Evolutionary conservation across 2,888 invertebrate genomes (phyloP), one percentile per base, ranked within the genome.

Genomic region (Dorcus parallelipipedus): DNA sequence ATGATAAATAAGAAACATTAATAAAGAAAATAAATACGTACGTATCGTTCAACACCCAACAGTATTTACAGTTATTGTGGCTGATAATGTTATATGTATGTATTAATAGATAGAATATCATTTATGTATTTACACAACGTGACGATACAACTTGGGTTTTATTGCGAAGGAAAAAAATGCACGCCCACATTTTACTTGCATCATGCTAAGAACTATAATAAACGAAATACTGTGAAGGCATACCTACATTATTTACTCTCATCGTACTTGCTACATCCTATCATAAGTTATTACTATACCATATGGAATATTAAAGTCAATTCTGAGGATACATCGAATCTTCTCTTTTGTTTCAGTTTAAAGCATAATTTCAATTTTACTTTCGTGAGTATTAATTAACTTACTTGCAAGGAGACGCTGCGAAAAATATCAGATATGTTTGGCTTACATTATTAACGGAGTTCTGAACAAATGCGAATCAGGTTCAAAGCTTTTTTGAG

Each of bases 201-300:
- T 38, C 47, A 26, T 47, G 39, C 49, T 49, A 53, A 10, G 51
- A 49, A 60, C 45, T 57, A 62, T 56, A 59, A 49, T 17, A 56
- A 61, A 43, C 49, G 59, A 59, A 64, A 65, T 63, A 65, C 63
- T 65, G 63, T 57, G 47, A 62, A 62, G 65, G 61, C 60, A 61
- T 60, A 54, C 59, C 59, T 61, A 63, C 54, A 60, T 60, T 65
- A 61, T 59, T 63, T 63, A 49, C 55, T 20, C 14, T 53, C 56
- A 55, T 55, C 56, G 45, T 42, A 59, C 38, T 52, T 56, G 38
- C 38, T 49, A 9, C 38, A n/a, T 26, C 9, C 40, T 48, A 51
- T 47, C 47, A 51, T 57, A 55, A 45, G 43, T 49, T 49, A 55
- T 49, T 38, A 48, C 26, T 49, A 23, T n/a, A 20, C 41, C 10